Evolutionary conservation across 2,113 vertebrate genomes (phyloP).

Genomic region (Corydoras maculifer): DNA sequence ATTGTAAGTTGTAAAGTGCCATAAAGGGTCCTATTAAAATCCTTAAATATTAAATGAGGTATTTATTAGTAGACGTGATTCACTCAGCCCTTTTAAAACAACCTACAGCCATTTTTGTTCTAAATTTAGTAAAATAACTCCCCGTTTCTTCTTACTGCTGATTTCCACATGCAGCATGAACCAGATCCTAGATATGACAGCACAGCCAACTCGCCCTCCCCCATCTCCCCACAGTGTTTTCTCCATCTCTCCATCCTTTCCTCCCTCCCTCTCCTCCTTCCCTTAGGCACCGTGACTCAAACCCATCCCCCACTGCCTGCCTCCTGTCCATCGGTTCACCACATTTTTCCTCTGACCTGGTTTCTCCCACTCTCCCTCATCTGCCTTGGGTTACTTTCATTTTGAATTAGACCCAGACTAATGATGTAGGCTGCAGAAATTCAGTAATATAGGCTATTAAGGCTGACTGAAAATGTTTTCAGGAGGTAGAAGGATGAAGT

Average conservation of each 20-base stretch:
- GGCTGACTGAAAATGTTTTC: not conserved
- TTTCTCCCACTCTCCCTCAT: not conserved
- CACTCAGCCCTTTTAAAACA: no score
- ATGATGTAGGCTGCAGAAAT: not conserved
- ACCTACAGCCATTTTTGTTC: no score
- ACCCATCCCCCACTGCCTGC: constrained; percentile 28
- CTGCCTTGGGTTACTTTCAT: not conserved
- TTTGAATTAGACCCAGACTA: not conserved
- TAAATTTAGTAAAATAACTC: no score
- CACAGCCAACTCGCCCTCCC: constrained; percentile 12
- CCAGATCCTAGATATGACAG: constrained; percentile 27
- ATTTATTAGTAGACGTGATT: no score
- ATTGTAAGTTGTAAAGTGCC: no score
- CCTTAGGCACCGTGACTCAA: constrained; percentile 12
- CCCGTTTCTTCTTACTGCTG: no score
- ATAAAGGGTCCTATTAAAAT: no score
- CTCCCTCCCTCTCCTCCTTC: constrained; percentile 4
- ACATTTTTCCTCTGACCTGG: constrained; percentile 27
- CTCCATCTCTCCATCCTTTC: not conserved
- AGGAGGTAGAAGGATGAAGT: not conserved
- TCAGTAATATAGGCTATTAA: not conserved
- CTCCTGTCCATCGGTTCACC: constrained; percentile 24
- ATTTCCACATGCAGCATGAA: constrained; percentile 7
- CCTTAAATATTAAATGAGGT: no score
- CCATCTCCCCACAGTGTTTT: constrained; percentile 5